phyloP scores from a whole-genome alignment of 2,888 invertebrate species.

The Atherix ibis region DNA sequence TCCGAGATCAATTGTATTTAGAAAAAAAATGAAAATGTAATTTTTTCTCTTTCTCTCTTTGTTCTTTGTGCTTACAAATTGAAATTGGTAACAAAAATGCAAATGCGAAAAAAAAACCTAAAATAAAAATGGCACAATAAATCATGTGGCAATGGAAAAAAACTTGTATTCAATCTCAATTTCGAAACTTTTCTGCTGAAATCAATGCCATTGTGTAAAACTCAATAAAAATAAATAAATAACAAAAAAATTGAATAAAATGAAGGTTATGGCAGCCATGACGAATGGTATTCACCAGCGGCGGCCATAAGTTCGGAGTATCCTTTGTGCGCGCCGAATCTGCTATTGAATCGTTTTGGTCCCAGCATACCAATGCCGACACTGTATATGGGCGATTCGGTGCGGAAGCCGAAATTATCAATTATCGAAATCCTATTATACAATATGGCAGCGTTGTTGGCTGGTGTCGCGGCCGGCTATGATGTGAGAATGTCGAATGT shows the following conservation, averaged over 20 bases:
- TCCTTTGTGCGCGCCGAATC: conserved; percentile 28
- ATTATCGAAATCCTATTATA: conserved; percentile 44
- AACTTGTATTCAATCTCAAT: no score
- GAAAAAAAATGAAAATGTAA: no score
- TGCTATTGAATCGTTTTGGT: conserved; percentile 29
- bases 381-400: conserved; percentile 53
- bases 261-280: conserved; percentile 23
- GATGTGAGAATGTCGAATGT: conserved; percentile 81
- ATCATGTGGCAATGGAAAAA: no score
- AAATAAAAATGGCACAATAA: no score
- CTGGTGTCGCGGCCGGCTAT: conserved; percentile 81
- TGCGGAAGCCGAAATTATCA: conserved; percentile 32
- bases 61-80: no score
- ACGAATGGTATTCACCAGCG: conserved; percentile 27
- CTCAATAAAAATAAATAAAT: conserved; percentile 4
- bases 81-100: no score
- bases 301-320: conserved; percentile 20
- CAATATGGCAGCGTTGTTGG: conserved; percentile 83
- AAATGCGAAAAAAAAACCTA: no score
- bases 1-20: no score
- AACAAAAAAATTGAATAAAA: conserved; percentile 3
- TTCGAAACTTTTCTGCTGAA: no score
- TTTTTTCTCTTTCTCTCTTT: no score
- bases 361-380: conserved; percentile 59
- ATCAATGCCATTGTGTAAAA: no score